phyloP scores from a whole-genome alignment of 2,888 invertebrate species.

The Drosophila borealis region DNA sequence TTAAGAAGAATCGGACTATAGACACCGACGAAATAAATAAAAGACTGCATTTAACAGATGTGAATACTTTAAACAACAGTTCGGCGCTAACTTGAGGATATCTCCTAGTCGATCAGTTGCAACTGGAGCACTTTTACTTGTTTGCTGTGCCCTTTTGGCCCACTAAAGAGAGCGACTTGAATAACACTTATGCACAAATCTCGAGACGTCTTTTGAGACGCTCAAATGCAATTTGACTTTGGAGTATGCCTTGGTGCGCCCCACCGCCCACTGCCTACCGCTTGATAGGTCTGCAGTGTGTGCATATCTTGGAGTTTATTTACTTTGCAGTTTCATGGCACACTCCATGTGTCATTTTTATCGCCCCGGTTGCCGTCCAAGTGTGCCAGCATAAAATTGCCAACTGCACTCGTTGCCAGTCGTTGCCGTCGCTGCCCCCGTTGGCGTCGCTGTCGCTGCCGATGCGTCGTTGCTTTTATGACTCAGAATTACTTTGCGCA shows the following conservation, averaged over 20 bases:
- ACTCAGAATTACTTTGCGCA: slow-evolving; percentile 60
- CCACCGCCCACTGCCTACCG: slow-evolving; percentile 4
- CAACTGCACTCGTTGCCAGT: slow-evolving; percentile 22
- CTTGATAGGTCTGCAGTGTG: slow-evolving; percentile 12
- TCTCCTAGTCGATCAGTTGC: no score
- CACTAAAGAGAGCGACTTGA: slow-evolving; percentile 7
- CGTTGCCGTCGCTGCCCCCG: slow-evolving; percentile 8
- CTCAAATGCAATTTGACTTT: slow-evolving; percentile 24
- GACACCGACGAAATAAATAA: no score
- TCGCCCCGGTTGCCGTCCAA: slow-evolving; percentile 30
- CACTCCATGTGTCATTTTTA: slow-evolving; percentile 56
- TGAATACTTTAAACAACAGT: no score
- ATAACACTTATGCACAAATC: slow-evolving; percentile 23
- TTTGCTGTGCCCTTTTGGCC: slow-evolving; percentile 19
- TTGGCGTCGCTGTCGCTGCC: slow-evolving; percentile 3
- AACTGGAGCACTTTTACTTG: neutral
- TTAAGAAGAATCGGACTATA: no score
- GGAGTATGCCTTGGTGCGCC: neutral
- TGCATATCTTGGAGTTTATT: slow-evolving; percentile 38
- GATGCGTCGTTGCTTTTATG: slow-evolving; percentile 50
- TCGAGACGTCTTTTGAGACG: slow-evolving; percentile 16
- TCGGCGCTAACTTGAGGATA: no score
- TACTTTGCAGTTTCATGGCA: slow-evolving; percentile 38
- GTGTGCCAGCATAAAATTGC: slow-evolving; percentile 41
- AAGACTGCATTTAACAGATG: no score